These are phyloP conservation scores for Bicyclus anynana DNA, from an alignment of 1,140 invertebrate species.

Conservation along the genomic window DNA sequence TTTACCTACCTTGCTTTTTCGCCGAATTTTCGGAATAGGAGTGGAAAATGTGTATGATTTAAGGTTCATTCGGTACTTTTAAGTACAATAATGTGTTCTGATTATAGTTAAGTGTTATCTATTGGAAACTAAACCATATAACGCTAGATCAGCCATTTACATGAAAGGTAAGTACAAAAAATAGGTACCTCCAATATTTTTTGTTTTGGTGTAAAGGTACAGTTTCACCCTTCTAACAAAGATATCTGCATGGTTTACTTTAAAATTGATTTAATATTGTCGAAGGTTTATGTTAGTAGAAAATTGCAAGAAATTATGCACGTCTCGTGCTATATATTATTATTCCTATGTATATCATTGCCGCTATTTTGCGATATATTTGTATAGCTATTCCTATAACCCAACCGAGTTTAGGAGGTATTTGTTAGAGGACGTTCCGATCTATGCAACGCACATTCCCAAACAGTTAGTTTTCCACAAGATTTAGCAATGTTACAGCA, in stretches of 20 bases:
- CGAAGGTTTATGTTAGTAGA: constrained; percentile 40
- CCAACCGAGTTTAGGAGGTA: constrained; percentile 50
- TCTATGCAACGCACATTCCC: constrained; percentile 16
- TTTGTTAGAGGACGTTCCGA: constrained; percentile 30
- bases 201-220: constrained; percentile 50
- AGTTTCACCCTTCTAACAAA: constrained; percentile 28
- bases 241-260: constrained; percentile 14
- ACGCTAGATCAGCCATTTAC: constrained; percentile 73
- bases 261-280: constrained; percentile 17
- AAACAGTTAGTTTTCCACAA: constrained; percentile 3
- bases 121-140: constrained; percentile 40
- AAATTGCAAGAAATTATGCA: constrained; percentile 47
- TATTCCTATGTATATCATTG: constrained; percentile 62
- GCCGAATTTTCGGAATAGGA: constrained; percentile 67
- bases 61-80: constrained; percentile 40
- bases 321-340: constrained; percentile 52
- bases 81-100: constrained; percentile 56
- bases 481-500: constrained; percentile 8
- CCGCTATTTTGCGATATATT: constrained; percentile 67
- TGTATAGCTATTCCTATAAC: constrained; percentile 51
- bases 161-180: constrained; percentile 77
- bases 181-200: constrained; percentile 68
- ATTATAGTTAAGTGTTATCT: constrained; percentile 44
- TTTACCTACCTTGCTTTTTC: constrained; percentile 72
- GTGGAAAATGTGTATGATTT: constrained; percentile 63